A percentile compares a stretch with the other conserved stretches of the same genome.
These are phyloP conservation scores for Malurus splendens DNA, from an alignment of 2,797 vertebrate species.

Conservation along the genomic window DNA sequence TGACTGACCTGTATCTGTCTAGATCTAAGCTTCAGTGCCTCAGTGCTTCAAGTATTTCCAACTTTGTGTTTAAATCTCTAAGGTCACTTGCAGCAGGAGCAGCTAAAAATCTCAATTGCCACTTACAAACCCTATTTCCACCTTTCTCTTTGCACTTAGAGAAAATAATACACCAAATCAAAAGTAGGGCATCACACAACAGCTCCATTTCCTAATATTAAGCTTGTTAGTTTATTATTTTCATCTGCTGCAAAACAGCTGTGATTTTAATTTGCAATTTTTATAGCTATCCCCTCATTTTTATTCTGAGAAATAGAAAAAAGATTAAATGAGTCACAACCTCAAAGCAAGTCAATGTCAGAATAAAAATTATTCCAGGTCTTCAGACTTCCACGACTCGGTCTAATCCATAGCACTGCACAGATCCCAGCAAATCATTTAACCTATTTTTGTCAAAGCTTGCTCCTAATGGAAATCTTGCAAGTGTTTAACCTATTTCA, in stretches of 20 bases:
- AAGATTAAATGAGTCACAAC: constrained; percentile 35
- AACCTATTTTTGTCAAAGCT: constrained; percentile 55
- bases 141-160: neutral
- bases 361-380: constrained; percentile 16
- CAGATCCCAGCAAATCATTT: constrained; percentile 28
- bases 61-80: neutral
- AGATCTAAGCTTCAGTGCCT: neutral
- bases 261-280: constrained; percentile 5
- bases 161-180: neutral
- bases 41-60: neutral
- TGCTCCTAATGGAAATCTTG: constrained; percentile 37
- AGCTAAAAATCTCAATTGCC: neutral
- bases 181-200: neutral
- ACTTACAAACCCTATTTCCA: neutral
- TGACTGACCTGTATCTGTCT: neutral
- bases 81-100: neutral
- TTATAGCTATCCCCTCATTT: neutral
- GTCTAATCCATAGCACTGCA: constrained; percentile 44
- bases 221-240: constrained; percentile 5
- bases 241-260: neutral
- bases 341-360: constrained; percentile 47
- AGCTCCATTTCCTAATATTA: neutral
- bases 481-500: constrained; percentile 52
- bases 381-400: neutral
- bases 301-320: neutral